A percentile compares a stretch with the other conserved stretches of the same genome.
Conservation (phyloP, 2,888 invertebrate species). For the Leucania comma region DNA sequence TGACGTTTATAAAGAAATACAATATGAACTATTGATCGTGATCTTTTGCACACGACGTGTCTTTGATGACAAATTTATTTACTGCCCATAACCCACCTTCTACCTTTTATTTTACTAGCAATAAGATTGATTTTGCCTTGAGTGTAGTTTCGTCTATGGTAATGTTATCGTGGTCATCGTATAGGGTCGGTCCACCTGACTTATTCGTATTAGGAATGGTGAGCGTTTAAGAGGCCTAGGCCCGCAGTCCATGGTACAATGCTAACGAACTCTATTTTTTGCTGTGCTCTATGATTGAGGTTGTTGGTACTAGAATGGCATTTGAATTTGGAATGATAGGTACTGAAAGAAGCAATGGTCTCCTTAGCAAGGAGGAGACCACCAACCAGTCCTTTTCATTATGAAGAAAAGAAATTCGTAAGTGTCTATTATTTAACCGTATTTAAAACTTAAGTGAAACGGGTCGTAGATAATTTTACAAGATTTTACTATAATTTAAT, state of each 20-base stretch:
- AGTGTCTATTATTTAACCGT: no score
- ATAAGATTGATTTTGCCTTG: slow-evolving; percentile 56
- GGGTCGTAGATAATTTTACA: no score
- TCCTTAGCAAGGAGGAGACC: no score
- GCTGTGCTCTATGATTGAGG: slow-evolving; percentile 48
- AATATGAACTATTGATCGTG: slow-evolving; percentile 80
- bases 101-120: slow-evolving; percentile 21
- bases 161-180: slow-evolving; percentile 53
- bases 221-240: slow-evolving; percentile 78
- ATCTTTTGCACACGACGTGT: slow-evolving; percentile 81
- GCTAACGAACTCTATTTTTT: slow-evolving; percentile 65
- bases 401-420: not conserved
- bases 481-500: no score
- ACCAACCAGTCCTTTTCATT: not conserved
- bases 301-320: slow-evolving; percentile 29
- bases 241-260: slow-evolving; percentile 65
- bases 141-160: slow-evolving; percentile 9
- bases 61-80: slow-evolving; percentile 59
- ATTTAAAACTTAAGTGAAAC: no score
- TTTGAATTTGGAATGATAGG: slow-evolving; percentile 32
- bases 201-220: slow-evolving; percentile 83
- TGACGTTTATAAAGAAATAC: slow-evolving; percentile 83
- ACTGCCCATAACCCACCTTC: not conserved
- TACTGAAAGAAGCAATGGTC: not conserved
- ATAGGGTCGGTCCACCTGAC: slow-evolving; percentile 83